Evolutionary conservation across 2,113 vertebrate genomes (phyloP).

Genomic region (Pleuronectes platessa): DNA sequence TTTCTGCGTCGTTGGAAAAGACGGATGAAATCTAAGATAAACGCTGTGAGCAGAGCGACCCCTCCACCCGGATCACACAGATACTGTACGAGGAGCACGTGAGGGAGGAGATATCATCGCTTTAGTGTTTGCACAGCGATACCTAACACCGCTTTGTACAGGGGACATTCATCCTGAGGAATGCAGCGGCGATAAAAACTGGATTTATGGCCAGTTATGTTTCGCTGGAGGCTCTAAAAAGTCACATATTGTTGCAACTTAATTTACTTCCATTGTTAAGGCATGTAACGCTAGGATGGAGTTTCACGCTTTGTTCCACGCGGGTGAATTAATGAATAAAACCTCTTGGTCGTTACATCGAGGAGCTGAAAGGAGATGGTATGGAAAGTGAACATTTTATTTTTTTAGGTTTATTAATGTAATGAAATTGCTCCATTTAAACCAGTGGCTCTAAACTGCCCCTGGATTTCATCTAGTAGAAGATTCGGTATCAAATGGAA

Average conservation of each 20-base stretch:
- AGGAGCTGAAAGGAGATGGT: too few relatives aligned
- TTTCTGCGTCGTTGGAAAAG: conserved; percentile 19
- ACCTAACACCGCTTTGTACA: conserved; percentile 52
- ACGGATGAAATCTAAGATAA: conserved; percentile 63
- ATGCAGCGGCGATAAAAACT: conserved; percentile 68
- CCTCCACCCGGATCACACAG: conserved; percentile 51
- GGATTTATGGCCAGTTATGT: conserved; percentile 57
- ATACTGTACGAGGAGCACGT: conserved; percentile 41
- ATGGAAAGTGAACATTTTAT: too few relatives aligned
- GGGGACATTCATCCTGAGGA: conserved; percentile 64
- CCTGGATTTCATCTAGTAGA: too few relatives aligned
- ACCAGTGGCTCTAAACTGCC: too few relatives aligned
- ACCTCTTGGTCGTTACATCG: too few relatives aligned
- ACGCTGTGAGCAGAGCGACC: conserved; percentile 21
- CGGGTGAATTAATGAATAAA: too few relatives aligned
- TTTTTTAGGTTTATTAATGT: not conserved
- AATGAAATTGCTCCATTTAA: not conserved
- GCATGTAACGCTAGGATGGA: conserved; percentile 6
- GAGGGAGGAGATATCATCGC: conserved; percentile 43
- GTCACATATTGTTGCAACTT: conserved; percentile 30
- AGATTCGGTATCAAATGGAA: too few relatives aligned
- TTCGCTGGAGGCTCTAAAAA: conserved; percentile 32
- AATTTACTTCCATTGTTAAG: conserved; percentile 54
- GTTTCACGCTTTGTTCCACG: conserved; percentile 6
- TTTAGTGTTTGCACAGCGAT: conserved; percentile 62